Evolutionary conservation across 2,797 vertebrate species (phyloP).

Genomic region (Acrossocheilus fasciatus): DNA sequence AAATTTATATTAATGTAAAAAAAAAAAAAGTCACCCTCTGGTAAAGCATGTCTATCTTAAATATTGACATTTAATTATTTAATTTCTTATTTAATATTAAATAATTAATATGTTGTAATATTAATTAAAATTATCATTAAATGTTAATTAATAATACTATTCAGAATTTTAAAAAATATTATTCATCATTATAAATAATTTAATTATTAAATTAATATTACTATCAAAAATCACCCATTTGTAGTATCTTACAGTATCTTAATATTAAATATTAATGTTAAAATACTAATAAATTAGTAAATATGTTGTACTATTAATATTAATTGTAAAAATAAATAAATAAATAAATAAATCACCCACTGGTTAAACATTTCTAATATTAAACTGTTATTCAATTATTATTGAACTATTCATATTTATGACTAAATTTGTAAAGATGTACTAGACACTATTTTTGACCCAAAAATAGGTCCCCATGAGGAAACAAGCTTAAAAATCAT

Average conservation of each 20-base stretch:
- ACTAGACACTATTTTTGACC: too few species aligned
- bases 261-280: background rate
- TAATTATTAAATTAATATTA: background rate
- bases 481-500: too few species aligned
- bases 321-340: background rate
- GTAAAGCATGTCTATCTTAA: background rate
- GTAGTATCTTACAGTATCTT: too few species aligned
- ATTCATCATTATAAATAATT: background rate
- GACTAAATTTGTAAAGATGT: too few species aligned
- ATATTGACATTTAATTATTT: background rate
- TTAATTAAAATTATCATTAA: too few species aligned
- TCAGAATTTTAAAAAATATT: background rate
- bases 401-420: background rate
- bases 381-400: background rate
- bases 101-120: too few species aligned
- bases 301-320: background rate
- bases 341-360: background rate
- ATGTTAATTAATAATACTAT: too few species aligned
- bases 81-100: too few species aligned
- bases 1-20: background rate
- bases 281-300: background rate
- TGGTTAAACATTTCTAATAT: background rate
- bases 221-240: too few species aligned
- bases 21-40: background rate
- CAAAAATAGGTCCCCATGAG: too few species aligned